Conservation (phyloP, 2,113 vertebrate species). For the Heterocephalus glaber region DNA sequence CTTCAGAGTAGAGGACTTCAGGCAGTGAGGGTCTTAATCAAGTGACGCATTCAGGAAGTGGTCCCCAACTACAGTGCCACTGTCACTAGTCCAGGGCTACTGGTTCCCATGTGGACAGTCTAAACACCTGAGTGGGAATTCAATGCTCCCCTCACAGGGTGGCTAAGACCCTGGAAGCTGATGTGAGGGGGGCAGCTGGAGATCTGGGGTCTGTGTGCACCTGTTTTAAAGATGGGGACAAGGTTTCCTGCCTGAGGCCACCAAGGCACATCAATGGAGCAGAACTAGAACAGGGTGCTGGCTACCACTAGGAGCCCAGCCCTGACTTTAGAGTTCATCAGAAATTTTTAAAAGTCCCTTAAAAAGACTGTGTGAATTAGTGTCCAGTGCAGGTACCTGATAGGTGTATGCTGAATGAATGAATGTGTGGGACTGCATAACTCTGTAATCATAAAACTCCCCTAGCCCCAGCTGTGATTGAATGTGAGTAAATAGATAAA, state of each 20-base stretch:
- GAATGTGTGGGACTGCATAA: too few relatives aligned
- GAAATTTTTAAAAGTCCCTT: background rate
- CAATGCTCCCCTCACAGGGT: background rate
- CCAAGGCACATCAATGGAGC: background rate
- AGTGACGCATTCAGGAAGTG: background rate
- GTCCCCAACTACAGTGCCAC: background rate
- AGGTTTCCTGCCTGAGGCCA: background rate
- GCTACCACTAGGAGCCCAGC: background rate
- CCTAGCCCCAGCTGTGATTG: too few relatives aligned
- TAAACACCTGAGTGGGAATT: background rate
- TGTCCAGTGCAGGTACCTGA: too few relatives aligned
- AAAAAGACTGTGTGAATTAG: background rate
- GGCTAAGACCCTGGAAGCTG: background rate
- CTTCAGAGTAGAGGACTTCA: rapidly evolving
- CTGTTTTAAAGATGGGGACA: background rate
- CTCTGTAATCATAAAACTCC: too few relatives aligned
- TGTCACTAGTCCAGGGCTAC: background rate
- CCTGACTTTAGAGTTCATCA: background rate
- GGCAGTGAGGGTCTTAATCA: background rate
- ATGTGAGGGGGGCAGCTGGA: background rate
- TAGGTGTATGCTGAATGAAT: rapidly evolving
- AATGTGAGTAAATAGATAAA: too few relatives aligned
- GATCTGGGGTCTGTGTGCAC: background rate
- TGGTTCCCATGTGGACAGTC: background rate
- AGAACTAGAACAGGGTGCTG: background rate